Evolutionary conservation across 1,140 invertebrate genomes (phyloP).

Genomic region (Rhagoletis zephyria): DNA sequence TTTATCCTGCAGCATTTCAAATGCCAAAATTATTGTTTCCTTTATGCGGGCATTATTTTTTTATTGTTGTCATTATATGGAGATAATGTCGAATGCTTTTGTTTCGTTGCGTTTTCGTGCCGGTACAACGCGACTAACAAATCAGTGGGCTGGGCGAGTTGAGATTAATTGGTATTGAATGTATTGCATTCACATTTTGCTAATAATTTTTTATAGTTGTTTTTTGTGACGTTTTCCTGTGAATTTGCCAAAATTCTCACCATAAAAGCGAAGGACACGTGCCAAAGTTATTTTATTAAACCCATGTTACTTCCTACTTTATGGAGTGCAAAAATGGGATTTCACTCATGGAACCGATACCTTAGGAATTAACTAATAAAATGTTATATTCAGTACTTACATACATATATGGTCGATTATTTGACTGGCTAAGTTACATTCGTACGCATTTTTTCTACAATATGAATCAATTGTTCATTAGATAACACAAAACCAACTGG

Average conservation of each 20-base stretch:
- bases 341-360: too few species aligned
- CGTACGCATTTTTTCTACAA: too few species aligned
- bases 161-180: slow-evolving; percentile 41
- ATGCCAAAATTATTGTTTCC: slow-evolving; percentile 51
- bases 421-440: too few species aligned
- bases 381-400: too few species aligned
- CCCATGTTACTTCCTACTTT: too few species aligned
- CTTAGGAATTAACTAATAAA: too few species aligned
- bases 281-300: not conserved
- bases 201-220: not conserved
- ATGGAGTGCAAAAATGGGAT: too few species aligned
- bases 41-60: slow-evolving; percentile 40
- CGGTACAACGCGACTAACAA: not conserved
- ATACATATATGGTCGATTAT: too few species aligned
- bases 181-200: not conserved
- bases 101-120: not conserved
- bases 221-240: not conserved
- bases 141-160: slow-evolving; percentile 28
- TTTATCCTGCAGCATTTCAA: slow-evolving; percentile 47
- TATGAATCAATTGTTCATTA: too few species aligned
- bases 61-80: slow-evolving; percentile 49
- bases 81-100: not conserved
- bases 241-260: slow-evolving; percentile 20
- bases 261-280: not conserved
- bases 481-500: too few species aligned